Evolutionary conservation across 2,888 invertebrate species (phyloP).

Genomic region (Arctia plantaginis): DNA sequence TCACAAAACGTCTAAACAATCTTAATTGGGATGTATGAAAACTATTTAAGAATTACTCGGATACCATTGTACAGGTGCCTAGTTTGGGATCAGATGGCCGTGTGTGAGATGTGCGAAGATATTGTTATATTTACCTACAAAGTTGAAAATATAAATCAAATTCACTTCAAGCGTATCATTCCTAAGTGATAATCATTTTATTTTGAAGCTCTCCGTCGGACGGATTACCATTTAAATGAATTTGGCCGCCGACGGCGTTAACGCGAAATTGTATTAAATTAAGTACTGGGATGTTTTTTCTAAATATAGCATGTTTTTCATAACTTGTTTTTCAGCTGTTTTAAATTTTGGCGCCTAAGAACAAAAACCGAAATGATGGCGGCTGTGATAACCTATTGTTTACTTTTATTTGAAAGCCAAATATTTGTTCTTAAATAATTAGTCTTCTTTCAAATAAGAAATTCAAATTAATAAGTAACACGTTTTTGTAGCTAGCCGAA

Average conservation of each 20-base stretch:
- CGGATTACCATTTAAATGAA: conserved; percentile 55
- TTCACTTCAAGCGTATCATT: background rate
- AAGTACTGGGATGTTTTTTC: background rate
- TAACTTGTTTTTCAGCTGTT: background rate
- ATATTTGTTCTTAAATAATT: background rate
- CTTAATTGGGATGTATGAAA: too few species aligned
- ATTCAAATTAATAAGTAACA: too few species aligned
- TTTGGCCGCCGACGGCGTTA: conserved; percentile 24
- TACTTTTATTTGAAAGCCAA: background rate
- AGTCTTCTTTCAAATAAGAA: too few species aligned
- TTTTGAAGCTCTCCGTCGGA: conserved; percentile 30
- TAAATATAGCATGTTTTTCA: background rate
- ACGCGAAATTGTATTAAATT: conserved; percentile 29
- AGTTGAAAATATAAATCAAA: background rate
- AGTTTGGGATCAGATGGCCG: too few species aligned
- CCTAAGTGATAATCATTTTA: conserved; percentile 18
- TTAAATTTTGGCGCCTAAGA: background rate
- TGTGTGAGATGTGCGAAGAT: too few species aligned
- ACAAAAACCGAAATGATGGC: background rate
- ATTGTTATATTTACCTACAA: background rate
- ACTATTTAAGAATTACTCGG: too few species aligned
- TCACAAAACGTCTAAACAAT: too few species aligned
- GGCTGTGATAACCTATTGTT: background rate
- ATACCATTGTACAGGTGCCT: too few species aligned
- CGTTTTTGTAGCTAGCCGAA: too few species aligned